These are phyloP conservation scores for Xestia rhomboidea DNA, from an alignment of 2,888 invertebrate species.

Conservation along the genomic window DNA sequence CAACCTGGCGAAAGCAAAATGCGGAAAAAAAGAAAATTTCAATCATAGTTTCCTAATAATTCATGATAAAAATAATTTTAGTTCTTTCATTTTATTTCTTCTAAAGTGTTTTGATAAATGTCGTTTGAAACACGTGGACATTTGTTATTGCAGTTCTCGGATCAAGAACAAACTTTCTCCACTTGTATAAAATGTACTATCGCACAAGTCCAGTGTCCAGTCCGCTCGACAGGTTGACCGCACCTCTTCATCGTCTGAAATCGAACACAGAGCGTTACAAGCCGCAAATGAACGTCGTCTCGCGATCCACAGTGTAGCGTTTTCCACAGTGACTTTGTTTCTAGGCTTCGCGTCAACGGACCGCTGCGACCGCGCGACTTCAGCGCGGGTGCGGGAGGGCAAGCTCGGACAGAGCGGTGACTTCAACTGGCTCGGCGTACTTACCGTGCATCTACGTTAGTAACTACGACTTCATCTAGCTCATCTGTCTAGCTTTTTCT, in stretches of 20 bases:
- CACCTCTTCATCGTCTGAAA: not conserved
- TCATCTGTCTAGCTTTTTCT: not conserved
- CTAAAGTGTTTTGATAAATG: too few species aligned
- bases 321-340: not conserved
- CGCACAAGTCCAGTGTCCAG: not conserved
- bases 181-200: too few species aligned
- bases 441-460: slow-evolving; percentile 78
- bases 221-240: not conserved
- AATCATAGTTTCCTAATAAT: too few species aligned
- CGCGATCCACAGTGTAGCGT: not conserved
- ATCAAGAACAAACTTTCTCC: too few species aligned
- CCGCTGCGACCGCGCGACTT: slow-evolving; percentile 44
- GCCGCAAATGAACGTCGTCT: not conserved
- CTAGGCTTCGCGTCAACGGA: slow-evolving; percentile 5
- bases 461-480: slow-evolving; percentile 1
- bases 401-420: slow-evolving; percentile 66
- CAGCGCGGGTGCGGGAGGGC: slow-evolving; percentile 55
- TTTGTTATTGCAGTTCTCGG: too few species aligned
- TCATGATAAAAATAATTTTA: too few species aligned
- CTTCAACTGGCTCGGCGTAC: slow-evolving; percentile 80
- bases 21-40: too few species aligned
- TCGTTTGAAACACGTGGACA: too few species aligned
- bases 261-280: not conserved
- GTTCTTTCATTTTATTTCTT: too few species aligned
- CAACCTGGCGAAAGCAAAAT: too few species aligned